These are phyloP conservation scores for Parapristionchus giblindavisi DNA, from an alignment of 2,888 invertebrate species.

Conservation along the genomic window DNA sequence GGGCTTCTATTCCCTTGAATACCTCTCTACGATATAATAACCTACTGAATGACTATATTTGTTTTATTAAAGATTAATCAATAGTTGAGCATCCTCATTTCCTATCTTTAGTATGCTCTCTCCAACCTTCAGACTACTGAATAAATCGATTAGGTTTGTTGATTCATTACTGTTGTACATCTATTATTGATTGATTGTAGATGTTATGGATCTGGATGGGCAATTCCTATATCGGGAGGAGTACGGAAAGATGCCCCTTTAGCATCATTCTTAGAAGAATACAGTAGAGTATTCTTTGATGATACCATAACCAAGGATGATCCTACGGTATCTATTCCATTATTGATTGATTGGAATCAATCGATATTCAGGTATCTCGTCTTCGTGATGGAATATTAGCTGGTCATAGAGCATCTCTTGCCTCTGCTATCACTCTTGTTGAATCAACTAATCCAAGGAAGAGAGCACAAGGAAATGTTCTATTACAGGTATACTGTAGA, in stretches of 20 bases:
- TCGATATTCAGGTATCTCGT: conserved; percentile 41
- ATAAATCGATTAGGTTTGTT: background rate
- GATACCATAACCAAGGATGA: conserved; percentile 54
- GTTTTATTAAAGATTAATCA: too few relatives aligned
- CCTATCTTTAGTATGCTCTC: conserved; percentile 20
- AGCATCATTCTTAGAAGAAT: conserved; percentile 49
- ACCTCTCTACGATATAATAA: too few relatives aligned
- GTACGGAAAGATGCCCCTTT: conserved; percentile 50
- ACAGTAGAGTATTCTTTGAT: conserved; percentile 56
- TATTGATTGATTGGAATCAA: too few relatives aligned
- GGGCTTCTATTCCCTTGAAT: too few relatives aligned
- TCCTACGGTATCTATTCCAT: conserved; percentile 43
- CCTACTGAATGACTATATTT: too few relatives aligned
- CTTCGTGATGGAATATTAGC: conserved; percentile 47
- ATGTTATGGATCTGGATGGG: conserved; percentile 37
- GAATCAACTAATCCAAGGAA: conserved; percentile 72
- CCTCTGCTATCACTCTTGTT: conserved; percentile 73
- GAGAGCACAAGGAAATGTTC: conserved; percentile 70
- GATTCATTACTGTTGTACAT: too few relatives aligned
- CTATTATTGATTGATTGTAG: too few relatives aligned
- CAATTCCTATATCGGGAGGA: conserved; percentile 39
- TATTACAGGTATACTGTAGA: conserved; percentile 31
- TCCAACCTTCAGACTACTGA: background rate
- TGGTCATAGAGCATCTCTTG: conserved; percentile 71
- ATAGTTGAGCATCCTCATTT: too few relatives aligned